Evolutionary conservation across 2,113 vertebrate genomes (phyloP).

Genomic region (human): GRCh38 chr6:17664001-17664500

Average conservation of each 20-base stretch:
- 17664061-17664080: not conserved
- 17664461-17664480: not conserved
- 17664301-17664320: too few species aligned
- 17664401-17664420: not conserved
- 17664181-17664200: not conserved
- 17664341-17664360: not conserved
- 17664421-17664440: not conserved
- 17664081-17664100: not conserved
- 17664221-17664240: too few species aligned
- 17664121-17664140: not conserved
- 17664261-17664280: not conserved
- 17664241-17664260: not conserved
- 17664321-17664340: not conserved
- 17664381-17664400: not conserved
- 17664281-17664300: not conserved
- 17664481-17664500: not conserved
- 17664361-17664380: not conserved
- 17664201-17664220: not conserved
- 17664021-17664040: not conserved
- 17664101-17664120: not conserved
- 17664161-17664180: not conserved
- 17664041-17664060: not conserved
- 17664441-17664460: not conserved
- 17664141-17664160: not conserved
- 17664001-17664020: not conserved